Base-by-base conservation (phyloP, 2,797 vertebrate genomes). In the Premnoplex brunnescens region DNA sequence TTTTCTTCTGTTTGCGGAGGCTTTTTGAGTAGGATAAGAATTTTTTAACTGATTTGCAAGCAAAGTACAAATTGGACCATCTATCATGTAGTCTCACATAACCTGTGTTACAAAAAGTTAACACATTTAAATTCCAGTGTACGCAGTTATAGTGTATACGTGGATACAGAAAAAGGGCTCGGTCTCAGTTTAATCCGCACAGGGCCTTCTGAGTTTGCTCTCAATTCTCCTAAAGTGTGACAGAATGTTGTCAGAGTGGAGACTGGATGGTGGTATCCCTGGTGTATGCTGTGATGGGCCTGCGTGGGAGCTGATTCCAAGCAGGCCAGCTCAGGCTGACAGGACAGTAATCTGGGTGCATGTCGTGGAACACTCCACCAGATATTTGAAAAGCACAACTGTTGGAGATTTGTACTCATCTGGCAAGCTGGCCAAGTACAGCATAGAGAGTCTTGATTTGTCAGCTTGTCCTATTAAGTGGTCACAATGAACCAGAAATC, bases 221-320 rank as follows among this genome's bases (percentile, higher is more conserved):
- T 7, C 11, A 43, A 1, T 27, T 71, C 12, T 21, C 39, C 23
- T 64, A 2, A 34, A 2, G 1, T 1, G 0, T 66, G 36, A 15
- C 28, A 23, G 16, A 60, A 34, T 46, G 30, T 12, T 69, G 30
- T 62, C 36, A 51, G 63, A 20, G 7, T 49, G 7, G 36, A 85
- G 44, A 27, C 63, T 39, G 74, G 28, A 23, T 14, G 44, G 44
- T 36, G 20, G n/a, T 75, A 32, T 46, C 18, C 56, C 27, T 17
- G n/a, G 27, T 7, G 1, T 30, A 4, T n/a, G 19, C 24, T 77
- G 14, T 30, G 26, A 26, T 30, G 41, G 60, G n/a, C 14, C 49
- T 60, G 28, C 8, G 1, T 26, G 51, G 46, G 16, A 75, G 8
- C 37, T 19, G 9, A 12, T 22, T 44, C 27, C 13, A 4, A 43